Conservation (phyloP, 2,113 vertebrate genomes). For the Bufo bufo region DNA sequence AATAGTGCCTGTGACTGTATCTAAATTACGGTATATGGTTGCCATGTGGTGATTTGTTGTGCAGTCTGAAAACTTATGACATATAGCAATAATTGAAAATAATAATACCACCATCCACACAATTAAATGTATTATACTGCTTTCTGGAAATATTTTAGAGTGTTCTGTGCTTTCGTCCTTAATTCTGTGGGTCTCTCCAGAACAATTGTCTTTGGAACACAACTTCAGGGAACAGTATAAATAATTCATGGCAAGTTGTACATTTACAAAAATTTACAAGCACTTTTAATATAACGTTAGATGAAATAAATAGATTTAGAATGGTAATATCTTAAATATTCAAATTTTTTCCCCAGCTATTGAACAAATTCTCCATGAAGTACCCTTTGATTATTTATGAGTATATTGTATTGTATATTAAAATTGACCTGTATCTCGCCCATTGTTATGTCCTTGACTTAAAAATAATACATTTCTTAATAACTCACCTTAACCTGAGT, state of each 20-base stretch:
- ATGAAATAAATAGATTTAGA: slow-evolving; percentile 28
- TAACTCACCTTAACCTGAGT: slow-evolving; percentile 30
- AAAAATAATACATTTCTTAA: slow-evolving; percentile 39
- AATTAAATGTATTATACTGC: background rate
- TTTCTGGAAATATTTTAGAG: background rate
- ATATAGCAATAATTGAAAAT: background rate
- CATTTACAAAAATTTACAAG: slow-evolving; percentile 16
- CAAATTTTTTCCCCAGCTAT: background rate
- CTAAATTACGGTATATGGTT: no score
- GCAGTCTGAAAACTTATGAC: background rate
- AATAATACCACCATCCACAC: background rate
- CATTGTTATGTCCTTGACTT: slow-evolving; percentile 2
- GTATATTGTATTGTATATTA: slow-evolving; percentile 29
- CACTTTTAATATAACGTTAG: slow-evolving; percentile 2
- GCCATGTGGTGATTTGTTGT: background rate
- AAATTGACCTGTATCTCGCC: slow-evolving; percentile 2
- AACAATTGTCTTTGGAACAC: background rate
- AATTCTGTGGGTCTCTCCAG: background rate
- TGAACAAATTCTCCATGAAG: background rate
- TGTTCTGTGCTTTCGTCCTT: background rate
- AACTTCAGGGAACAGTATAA: background rate
- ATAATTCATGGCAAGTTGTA: slow-evolving; percentile 8
- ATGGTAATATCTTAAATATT: slow-evolving; percentile 28
- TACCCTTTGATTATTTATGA: slow-evolving; percentile 32
- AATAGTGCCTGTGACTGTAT: no score